Conservation (phyloP, 2,113 vertebrate species). For the Spermophilus dauricus region DNA sequence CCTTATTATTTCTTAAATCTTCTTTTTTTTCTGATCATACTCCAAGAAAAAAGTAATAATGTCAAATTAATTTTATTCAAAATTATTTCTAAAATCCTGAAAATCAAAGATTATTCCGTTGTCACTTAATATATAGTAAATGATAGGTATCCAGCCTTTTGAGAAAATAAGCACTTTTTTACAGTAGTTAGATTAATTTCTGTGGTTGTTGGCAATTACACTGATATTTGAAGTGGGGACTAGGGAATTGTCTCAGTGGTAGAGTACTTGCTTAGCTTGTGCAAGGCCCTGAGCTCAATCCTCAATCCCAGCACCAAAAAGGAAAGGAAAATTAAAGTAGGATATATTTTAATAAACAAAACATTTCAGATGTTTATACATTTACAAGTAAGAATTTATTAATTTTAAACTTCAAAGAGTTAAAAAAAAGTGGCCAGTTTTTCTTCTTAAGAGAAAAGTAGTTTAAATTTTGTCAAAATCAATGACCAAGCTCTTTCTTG, state of each 20-base stretch:
- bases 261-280: neutral
- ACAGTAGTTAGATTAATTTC: neutral
- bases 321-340: neutral
- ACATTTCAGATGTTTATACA: neutral
- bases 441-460: neutral
- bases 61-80: slow-evolving; percentile 38
- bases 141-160: neutral
- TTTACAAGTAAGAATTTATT: neutral
- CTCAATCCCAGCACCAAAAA: neutral
- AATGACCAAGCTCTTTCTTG: neutral
- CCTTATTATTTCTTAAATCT: neutral
- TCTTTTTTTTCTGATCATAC: slow-evolving; percentile 16
- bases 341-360: slow-evolving; percentile 4
- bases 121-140: neutral
- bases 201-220: neutral
- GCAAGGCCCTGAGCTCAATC: no score
- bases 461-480: slow-evolving; percentile 18
- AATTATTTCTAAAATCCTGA: neutral
- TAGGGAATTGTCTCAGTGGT: neutral
- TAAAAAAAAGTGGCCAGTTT: neutral
- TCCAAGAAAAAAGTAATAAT: slow-evolving; percentile 9
- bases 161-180: neutral
- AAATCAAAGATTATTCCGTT: neutral
- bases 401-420: neutral
- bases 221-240: neutral